phyloP scores from a whole-genome alignment of 2,888 invertebrate species.

The Melipona beecheii region DNA sequence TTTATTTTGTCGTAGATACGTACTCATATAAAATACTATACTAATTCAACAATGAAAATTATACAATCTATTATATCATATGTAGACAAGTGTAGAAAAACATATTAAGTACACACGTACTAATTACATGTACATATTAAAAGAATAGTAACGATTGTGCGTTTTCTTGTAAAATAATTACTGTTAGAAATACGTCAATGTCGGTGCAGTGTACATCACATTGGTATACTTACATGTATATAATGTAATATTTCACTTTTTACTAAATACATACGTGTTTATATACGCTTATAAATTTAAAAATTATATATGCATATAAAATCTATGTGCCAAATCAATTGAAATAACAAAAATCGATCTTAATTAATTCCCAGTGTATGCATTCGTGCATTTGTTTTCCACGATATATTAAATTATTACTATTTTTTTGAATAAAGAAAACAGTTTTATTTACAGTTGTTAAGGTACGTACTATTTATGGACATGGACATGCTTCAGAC shows the following conservation, averaged over 20 bases:
- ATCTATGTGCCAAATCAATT: background rate
- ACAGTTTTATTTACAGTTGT: background rate
- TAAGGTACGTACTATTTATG: no score
- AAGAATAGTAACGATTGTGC: constrained; percentile 46
- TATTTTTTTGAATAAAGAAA: background rate
- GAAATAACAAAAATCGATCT: background rate
- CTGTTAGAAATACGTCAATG: constrained; percentile 1
- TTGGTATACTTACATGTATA: constrained; percentile 19
- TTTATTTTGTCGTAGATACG: constrained; percentile 26
- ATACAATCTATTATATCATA: constrained; percentile 10
- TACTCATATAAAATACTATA: constrained; percentile 46
- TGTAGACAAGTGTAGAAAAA: constrained; percentile 30
- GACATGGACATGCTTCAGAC: no score
- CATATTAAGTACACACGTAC: background rate
- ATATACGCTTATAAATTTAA: background rate
- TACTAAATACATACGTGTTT: background rate
- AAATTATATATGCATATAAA: background rate
- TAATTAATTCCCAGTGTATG: background rate
- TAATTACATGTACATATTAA: constrained; percentile 7
- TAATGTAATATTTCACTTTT: background rate
- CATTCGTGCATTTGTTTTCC: constrained; percentile 3
- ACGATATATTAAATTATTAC: background rate
- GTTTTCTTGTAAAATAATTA: constrained; percentile 26
- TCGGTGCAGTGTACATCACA: constrained; percentile 32
- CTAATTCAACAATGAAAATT: constrained; percentile 1